phyloP scores from a whole-genome alignment of 2,797 vertebrate species.

The Tapera naevia region DNA sequence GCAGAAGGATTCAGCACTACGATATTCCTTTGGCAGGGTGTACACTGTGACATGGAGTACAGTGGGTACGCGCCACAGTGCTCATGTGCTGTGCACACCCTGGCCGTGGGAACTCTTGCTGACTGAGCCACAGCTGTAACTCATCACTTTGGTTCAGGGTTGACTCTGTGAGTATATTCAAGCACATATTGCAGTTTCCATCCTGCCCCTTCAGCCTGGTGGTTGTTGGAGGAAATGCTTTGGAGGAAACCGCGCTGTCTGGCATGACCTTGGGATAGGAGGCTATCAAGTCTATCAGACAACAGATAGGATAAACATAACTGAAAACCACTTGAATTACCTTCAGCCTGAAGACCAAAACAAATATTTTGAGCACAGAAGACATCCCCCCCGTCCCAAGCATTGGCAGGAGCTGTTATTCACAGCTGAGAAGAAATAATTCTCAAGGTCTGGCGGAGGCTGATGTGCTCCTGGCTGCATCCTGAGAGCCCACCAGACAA shows the following conservation, averaged over 20 bases:
- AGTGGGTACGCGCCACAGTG: too few species aligned
- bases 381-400: background rate
- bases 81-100: accelerated
- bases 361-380: background rate
- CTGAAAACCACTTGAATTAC: background rate
- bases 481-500: background rate
- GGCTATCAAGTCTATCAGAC: accelerated
- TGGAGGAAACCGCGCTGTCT: background rate
- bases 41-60: too few species aligned
- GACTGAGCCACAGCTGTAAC: background rate
- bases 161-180: background rate
- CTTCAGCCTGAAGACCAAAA: background rate
- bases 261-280: background rate
- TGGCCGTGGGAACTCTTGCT: background rate
- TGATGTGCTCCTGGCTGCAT: background rate
- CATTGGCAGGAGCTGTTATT: background rate
- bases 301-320: background rate
- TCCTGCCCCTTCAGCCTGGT: background rate
- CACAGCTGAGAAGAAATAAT: background rate
- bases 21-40: background rate
- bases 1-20: background rate
- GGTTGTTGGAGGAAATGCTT: background rate
- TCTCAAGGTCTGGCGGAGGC: background rate
- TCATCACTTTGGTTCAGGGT: background rate
- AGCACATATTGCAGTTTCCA: background rate